Percentiles rank a stretch among this genome's conserved stretches.
Conservation (phyloP, 2,797 vertebrate species). For the Malurus splendens region DNA sequence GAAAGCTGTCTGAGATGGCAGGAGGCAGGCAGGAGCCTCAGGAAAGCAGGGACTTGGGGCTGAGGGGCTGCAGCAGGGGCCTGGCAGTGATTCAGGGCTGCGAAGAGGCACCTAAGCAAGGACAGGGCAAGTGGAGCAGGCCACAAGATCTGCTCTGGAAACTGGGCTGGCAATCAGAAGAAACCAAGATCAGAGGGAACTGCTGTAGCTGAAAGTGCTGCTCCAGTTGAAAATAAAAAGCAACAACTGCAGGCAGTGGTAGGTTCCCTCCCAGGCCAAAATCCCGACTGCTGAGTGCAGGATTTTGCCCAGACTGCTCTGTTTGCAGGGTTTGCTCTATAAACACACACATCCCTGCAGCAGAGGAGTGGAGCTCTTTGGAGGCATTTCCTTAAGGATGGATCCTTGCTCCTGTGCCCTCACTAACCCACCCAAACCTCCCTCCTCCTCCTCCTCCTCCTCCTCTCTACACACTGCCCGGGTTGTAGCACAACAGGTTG, state of each 20-base stretch:
- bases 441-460: rapidly evolving
- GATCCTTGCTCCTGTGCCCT: not conserved
- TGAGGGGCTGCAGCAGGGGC: not conserved
- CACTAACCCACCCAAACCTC: not conserved
- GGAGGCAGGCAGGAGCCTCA: not conserved
- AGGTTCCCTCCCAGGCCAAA: not conserved
- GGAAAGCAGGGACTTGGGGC: rapidly evolving
- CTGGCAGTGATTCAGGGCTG: not conserved
- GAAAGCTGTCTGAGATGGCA: not conserved
- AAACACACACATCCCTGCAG: not conserved
- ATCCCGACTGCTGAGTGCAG: not conserved
- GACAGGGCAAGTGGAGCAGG: not conserved
- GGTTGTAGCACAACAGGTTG: slow-evolving; percentile 95
- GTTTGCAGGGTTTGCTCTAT: not conserved
- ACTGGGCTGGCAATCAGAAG: not conserved
- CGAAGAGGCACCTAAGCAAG: not conserved
- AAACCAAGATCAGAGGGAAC: not conserved
- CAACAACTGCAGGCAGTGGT: not conserved
- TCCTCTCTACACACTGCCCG: slow-evolving; percentile 79
- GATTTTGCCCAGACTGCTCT: not conserved
- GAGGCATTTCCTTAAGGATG: not conserved
- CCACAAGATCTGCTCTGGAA: not conserved
- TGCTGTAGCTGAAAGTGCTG: not conserved
- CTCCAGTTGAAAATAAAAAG: not conserved
- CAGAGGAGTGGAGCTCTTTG: not conserved